Evolutionary conservation across 2,888 invertebrate species (phyloP).

Genomic region (Anoncus sp.): DNA sequence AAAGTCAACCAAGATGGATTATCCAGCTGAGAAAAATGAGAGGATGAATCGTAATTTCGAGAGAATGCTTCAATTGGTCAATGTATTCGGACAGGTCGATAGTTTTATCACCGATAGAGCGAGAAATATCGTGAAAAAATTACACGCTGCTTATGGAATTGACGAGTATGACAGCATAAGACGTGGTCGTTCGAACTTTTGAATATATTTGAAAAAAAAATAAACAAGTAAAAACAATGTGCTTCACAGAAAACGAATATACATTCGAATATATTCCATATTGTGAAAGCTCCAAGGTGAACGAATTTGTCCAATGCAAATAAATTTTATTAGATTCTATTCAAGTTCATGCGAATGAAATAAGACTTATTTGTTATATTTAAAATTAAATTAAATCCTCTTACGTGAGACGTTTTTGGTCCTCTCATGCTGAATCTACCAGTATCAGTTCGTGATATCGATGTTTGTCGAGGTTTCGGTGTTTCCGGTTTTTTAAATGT

Average conservation of each 20-base stretch:
- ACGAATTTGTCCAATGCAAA: too few species aligned
- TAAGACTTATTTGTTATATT: too few species aligned
- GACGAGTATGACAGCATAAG: constrained; percentile 74
- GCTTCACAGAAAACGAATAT: too few species aligned
- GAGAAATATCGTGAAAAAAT: constrained; percentile 81
- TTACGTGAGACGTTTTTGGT: constrained; percentile 78
- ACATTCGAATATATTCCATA: too few species aligned
- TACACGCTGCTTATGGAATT: constrained; percentile 82
- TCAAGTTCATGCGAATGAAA: too few species aligned
- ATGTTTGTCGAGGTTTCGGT: constrained; percentile 74
- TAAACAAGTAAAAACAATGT: too few species aligned
- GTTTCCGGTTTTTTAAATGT: constrained; percentile 71
- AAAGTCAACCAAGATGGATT: constrained; percentile 70
- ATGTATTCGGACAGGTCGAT: constrained; percentile 84
- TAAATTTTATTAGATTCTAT: too few species aligned
- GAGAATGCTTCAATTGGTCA: constrained; percentile 83
- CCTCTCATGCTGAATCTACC: constrained; percentile 88
- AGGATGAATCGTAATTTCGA: constrained; percentile 83
- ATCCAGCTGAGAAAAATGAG: constrained; percentile 80
- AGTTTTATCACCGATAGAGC: constrained; percentile 83
- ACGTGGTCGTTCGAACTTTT: constrained; percentile 50
- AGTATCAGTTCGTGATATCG: constrained; percentile 86
- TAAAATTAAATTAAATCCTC: constrained; percentile 7
- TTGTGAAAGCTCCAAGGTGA: too few species aligned
- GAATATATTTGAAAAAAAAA: constrained; percentile 21